A percentile compares a stretch with the other conserved stretches of the same genome.
These are phyloP conservation scores for Helicoverpa assulta DNA, from an alignment of 2,888 invertebrate species.

Conservation along the genomic window DNA sequence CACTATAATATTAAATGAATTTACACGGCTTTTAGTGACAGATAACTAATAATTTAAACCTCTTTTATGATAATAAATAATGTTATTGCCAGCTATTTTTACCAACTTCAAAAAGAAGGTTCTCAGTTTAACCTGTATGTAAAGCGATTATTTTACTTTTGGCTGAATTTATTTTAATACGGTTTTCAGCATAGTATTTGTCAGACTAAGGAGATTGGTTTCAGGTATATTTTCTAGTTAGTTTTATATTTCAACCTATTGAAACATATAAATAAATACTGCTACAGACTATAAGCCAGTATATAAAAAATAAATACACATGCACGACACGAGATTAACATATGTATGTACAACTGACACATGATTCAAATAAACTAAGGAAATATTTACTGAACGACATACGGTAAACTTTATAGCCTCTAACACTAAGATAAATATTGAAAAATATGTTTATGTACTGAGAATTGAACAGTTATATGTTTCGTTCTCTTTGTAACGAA, in stretches of 20 bases:
- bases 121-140: too few relatives aligned
- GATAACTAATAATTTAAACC: background rate
- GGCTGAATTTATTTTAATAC: too few relatives aligned
- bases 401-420: conserved; percentile 2
- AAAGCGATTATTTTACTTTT: too few relatives aligned
- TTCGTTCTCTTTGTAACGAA: background rate
- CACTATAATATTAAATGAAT: too few relatives aligned
- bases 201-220: too few relatives aligned
- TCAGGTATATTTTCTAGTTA: too few relatives aligned
- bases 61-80: too few relatives aligned
- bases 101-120: too few relatives aligned
- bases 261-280: too few relatives aligned
- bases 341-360: conserved; percentile 6
- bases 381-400: conserved; percentile 32
- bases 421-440: background rate
- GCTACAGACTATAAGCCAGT: background rate
- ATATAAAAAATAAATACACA: background rate
- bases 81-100: too few relatives aligned
- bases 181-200: too few relatives aligned
- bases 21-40: background rate
- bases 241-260: too few relatives aligned
- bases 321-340: conserved; percentile 13
- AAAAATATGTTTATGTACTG: conserved; percentile 5
- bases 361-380: conserved; percentile 5
- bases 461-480: conserved; percentile 1